phyloP scores from a whole-genome alignment of 2,113 vertebrate genomes.

The Guaruba guarouba region DNA sequence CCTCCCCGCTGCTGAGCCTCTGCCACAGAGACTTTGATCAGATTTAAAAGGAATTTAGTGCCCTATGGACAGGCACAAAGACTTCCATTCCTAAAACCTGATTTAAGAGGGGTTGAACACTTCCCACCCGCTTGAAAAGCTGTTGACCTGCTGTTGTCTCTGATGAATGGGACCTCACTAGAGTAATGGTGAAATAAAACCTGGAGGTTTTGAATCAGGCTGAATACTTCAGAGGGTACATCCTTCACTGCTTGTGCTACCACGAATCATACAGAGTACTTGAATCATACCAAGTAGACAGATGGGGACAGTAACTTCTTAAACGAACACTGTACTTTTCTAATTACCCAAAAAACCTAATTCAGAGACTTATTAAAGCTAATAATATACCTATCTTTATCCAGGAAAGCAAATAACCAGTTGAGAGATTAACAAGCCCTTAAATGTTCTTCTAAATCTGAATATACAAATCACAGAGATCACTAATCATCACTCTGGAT shows the following conservation, averaged over 20 bases:
- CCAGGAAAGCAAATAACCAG: background rate
- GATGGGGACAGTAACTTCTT: background rate
- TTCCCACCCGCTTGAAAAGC: background rate
- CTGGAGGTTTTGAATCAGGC: background rate
- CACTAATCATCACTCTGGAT: background rate
- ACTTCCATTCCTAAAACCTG: background rate
- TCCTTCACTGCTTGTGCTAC: rapidly evolving
- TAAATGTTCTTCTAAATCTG: background rate
- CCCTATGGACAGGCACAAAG: background rate
- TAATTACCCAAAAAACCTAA: background rate
- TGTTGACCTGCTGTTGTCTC: background rate
- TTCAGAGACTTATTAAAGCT: background rate
- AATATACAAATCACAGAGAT: background rate
- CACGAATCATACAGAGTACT: background rate
- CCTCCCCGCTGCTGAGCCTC: background rate
- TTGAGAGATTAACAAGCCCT: background rate
- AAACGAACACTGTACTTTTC: background rate
- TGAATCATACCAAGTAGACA: background rate
- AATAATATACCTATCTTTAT: background rate
- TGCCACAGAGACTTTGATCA: background rate
- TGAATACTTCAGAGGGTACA: background rate
- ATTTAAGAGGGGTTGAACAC: background rate
- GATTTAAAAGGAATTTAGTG: background rate
- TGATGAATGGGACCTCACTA: background rate
- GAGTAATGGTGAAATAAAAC: background rate